A percentile compares a stretch with the other conserved stretches of the same genome.
Conservation (phyloP, 2,797 vertebrate genomes). For the Spondyliosoma cantharus region DNA sequence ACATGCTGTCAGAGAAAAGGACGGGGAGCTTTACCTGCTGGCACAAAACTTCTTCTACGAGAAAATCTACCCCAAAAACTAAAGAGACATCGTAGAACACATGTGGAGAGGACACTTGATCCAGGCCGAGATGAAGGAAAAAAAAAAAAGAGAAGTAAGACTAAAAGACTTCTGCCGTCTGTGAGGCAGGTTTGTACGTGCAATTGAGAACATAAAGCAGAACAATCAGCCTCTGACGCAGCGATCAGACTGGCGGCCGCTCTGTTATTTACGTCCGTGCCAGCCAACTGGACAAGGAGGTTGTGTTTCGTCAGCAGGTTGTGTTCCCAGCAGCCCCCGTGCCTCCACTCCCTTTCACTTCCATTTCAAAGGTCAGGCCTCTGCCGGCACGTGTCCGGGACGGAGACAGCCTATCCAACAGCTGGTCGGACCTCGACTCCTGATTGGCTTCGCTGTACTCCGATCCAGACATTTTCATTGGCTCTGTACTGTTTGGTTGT, state of each 20-base stretch:
- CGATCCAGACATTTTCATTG: conserved; percentile 55
- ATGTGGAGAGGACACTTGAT: conserved; percentile 12
- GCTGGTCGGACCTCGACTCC: conserved; percentile 33
- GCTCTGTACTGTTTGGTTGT: conserved; percentile 76
- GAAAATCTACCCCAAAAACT: conserved; percentile 98
- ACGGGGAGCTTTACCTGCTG: conserved; percentile 95
- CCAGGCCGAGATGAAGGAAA: not conserved
- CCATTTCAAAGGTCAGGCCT: conserved; percentile 55
- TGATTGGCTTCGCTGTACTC: conserved; percentile 35
- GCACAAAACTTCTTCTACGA: conserved; percentile 98
- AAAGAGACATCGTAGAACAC: conserved; percentile 55
- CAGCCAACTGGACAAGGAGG: conserved; percentile 54
- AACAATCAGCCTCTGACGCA: conserved; percentile 12
- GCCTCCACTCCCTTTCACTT: conserved; percentile 52
- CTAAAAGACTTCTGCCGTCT: conserved; percentile 26
- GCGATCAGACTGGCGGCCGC: conserved; percentile 8
- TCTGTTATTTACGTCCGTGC: conserved; percentile 32
- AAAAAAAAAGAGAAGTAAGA: not conserved
- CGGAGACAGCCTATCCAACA: conserved; percentile 28
- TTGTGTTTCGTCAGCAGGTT: conserved; percentile 42
- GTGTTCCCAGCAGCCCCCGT: conserved; percentile 39
- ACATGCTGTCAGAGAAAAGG: conserved; percentile 97
- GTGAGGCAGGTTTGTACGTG: conserved; percentile 18
- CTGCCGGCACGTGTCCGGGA: conserved; percentile 24
- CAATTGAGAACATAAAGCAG: conserved; percentile 17